Evolutionary conservation across 2,797 vertebrate genomes (phyloP).

Genomic region (Acanthiza pusilla): DNA sequence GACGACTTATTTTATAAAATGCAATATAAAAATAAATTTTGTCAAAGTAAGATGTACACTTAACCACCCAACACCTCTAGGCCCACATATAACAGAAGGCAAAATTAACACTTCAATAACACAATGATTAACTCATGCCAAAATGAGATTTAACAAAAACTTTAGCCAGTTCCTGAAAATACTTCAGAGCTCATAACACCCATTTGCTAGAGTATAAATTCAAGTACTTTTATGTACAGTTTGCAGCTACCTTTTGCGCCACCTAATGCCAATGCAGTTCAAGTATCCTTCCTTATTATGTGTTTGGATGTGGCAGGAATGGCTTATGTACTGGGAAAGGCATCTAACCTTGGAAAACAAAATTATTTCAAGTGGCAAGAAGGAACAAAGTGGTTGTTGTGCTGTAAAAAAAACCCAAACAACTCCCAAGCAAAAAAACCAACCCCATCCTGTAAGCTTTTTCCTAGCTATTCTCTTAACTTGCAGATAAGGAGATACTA

Average conservation of each 20-base stretch:
- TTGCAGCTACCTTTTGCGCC: neutral
- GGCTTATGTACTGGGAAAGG: neutral
- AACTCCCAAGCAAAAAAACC: neutral
- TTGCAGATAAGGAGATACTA: neutral
- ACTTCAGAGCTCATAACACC: neutral
- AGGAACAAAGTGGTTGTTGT: neutral
- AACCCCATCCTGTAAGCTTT: neutral
- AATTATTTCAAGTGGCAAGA: neutral
- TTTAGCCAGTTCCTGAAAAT: slow-evolving; percentile 17
- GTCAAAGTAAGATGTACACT: slow-evolving; percentile 69
- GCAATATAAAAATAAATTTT: slow-evolving; percentile 81
- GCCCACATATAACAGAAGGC: slow-evolving; percentile 53
- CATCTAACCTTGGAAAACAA: neutral
- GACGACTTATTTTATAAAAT: slow-evolving; percentile 76
- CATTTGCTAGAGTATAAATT: slow-evolving; percentile 48
- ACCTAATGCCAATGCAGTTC: neutral
- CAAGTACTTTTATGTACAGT: slow-evolving; percentile 51
- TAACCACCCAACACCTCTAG: slow-evolving; percentile 48
- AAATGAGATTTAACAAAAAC: slow-evolving; percentile 1
- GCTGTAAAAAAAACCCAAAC: neutral
- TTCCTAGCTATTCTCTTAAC: neutral
- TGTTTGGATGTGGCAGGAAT: neutral
- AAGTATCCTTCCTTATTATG: neutral
- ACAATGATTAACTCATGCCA: neutral
- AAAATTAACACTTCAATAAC: slow-evolving; percentile 55